Evolutionary conservation across 2,888 invertebrate species (phyloP).

Genomic region (Mesochorus sp.): DNA sequence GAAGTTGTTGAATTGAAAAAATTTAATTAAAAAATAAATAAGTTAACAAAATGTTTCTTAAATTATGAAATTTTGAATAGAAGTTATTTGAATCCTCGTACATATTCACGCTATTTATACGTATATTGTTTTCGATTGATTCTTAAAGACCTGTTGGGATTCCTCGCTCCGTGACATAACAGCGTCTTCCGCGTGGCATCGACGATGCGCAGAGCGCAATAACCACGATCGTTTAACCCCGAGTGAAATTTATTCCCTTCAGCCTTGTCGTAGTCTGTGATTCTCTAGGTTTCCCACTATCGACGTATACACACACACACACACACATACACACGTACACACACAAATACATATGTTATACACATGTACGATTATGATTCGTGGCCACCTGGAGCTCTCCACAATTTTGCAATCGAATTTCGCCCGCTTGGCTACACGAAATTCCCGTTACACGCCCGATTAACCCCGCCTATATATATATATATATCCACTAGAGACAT

Average conservation of each 20-base stretch:
- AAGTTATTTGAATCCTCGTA: too few relatives aligned
- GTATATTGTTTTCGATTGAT: background rate
- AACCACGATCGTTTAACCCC: conserved; percentile 58
- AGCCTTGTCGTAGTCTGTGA: conserved; percentile 14
- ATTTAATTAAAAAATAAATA: too few relatives aligned
- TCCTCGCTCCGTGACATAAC: conserved; percentile 64
- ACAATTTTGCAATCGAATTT: conserved; percentile 60
- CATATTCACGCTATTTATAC: background rate
- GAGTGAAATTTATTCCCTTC: conserved; percentile 31
- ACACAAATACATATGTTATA: conserved; percentile 1
- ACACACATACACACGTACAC: background rate
- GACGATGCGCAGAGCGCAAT: conserved; percentile 59
- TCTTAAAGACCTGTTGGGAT: conserved; percentile 63
- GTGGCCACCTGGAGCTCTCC: conserved; percentile 44
- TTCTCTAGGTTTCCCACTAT: conserved; percentile 19
- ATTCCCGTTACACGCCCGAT: conserved; percentile 65
- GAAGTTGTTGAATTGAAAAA: too few relatives aligned
- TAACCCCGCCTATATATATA: conserved; percentile 2
- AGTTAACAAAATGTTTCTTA: too few relatives aligned
- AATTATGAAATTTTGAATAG: too few relatives aligned
- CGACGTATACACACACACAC: conserved; percentile 9
- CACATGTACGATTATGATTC: conserved; percentile 10
- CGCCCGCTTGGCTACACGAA: conserved; percentile 58
- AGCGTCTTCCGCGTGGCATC: conserved; percentile 46
- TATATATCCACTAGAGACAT: too few relatives aligned